These are phyloP conservation scores for Mico argentatus DNA, from an alignment of 2,797 vertebrate genomes.

Conservation along the genomic window DNA sequence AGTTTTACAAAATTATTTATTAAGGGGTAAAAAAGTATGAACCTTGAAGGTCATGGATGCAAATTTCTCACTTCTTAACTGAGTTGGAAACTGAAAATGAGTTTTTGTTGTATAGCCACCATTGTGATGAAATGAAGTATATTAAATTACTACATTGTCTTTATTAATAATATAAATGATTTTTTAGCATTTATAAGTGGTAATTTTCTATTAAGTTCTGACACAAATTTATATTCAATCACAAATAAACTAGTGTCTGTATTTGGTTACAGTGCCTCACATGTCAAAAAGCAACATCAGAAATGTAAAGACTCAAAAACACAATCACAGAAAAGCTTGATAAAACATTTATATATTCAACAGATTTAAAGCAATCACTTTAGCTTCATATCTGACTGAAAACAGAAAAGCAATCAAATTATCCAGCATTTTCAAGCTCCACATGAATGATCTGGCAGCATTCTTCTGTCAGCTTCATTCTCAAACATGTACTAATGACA, in stretches of 20 bases:
- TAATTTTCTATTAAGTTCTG: neutral
- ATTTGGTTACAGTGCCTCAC: neutral
- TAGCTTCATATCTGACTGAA: neutral
- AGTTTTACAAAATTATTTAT: slow-evolving; percentile 21
- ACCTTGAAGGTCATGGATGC: neutral
- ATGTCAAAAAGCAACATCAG: neutral
- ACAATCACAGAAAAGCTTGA: neutral
- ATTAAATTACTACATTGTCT: neutral
- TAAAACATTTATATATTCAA: neutral
- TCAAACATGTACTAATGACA: slow-evolving; percentile 51
- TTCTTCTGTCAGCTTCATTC: slow-evolving; percentile 50
- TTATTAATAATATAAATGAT: neutral
- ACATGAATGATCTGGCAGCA: slow-evolving; percentile 4
- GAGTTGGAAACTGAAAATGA: neutral
- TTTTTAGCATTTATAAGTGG: neutral
- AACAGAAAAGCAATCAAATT: neutral
- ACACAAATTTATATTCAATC: neutral
- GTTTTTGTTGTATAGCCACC: neutral
- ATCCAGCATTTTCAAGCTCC: slow-evolving; percentile 20
- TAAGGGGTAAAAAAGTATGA: neutral
- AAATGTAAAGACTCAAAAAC: neutral
- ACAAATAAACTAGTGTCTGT: neutral
- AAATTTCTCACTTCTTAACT: neutral
- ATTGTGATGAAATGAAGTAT: neutral
- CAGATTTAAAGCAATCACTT: neutral